phyloP scores from a whole-genome alignment of 2,113 vertebrate species.

The Pelecanus crispus region DNA sequence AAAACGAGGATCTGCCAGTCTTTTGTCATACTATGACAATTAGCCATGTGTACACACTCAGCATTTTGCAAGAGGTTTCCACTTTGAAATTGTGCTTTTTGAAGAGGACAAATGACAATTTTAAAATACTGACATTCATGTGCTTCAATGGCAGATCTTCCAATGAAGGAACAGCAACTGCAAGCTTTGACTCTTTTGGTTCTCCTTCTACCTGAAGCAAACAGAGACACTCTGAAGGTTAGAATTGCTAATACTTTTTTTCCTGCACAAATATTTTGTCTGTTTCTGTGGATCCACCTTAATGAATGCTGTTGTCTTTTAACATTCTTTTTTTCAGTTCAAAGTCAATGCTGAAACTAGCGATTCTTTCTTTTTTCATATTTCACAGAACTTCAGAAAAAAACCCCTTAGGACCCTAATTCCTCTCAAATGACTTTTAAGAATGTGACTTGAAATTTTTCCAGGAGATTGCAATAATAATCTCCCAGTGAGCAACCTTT shows the following conservation, averaged over 20 bases:
- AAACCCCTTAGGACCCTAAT: neutral
- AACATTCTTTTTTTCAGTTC: neutral
- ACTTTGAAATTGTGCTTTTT: neutral
- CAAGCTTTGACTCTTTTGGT: constrained; percentile 95
- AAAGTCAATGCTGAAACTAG: neutral
- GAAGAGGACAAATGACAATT: neutral
- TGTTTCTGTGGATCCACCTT: neutral
- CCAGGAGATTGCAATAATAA: neutral
- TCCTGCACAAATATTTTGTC: neutral
- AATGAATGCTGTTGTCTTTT: neutral
- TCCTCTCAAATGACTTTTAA: neutral
- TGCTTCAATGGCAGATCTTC: constrained; percentile 81
- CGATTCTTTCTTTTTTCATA: neutral
- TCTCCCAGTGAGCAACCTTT: neutral
- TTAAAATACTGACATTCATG: neutral
- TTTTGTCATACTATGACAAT: neutral
- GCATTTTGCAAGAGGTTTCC: neutral
- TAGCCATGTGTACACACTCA: neutral
- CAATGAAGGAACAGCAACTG: constrained; percentile 86
- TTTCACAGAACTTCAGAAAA: neutral
- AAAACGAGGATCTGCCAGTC: neutral
- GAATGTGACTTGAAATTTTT: constrained; percentile 9
- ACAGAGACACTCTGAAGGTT: constrained; percentile 92
- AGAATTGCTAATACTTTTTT: constrained; percentile 5
- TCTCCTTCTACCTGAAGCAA: constrained; percentile 88